Percentiles rank a stretch among this genome's conserved stretches.
Conservation (phyloP, 92 coral and sea anemone species). For the Ricordea florida region DNA sequence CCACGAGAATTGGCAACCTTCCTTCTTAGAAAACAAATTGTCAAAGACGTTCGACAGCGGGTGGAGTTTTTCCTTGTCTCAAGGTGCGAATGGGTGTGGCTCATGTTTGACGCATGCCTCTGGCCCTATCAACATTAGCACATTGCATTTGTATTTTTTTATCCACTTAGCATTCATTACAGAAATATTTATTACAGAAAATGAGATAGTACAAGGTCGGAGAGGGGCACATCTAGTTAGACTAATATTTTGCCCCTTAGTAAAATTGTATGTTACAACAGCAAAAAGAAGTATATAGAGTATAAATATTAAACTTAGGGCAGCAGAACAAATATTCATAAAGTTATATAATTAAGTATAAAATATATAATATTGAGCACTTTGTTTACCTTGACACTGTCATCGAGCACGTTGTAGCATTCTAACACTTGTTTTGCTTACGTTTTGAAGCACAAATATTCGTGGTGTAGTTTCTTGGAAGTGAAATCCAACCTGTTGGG, state of each 20-base stretch:
- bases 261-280: too few species aligned
- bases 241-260: too few species aligned
- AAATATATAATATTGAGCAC: too few species aligned
- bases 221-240: too few species aligned
- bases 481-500: slow-evolving; percentile 73
- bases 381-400: slow-evolving; percentile 60
- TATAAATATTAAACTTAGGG: too few species aligned
- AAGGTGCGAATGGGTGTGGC: slow-evolving; percentile 64
- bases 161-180: too few species aligned
- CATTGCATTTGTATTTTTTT: too few species aligned
- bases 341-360: too few species aligned
- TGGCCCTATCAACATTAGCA: slow-evolving; percentile 75
- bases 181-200: too few species aligned
- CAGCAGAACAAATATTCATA: too few species aligned
- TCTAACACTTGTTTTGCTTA: slow-evolving; percentile 63
- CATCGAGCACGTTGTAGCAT: slow-evolving; percentile 67
- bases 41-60: slow-evolving; percentile 68
- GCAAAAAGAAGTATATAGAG: too few species aligned
- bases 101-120: slow-evolving; percentile 78
- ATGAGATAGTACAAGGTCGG: too few species aligned
- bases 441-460: slow-evolving; percentile 62
- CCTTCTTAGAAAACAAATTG: slow-evolving; percentile 70
- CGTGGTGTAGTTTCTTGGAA: slow-evolving; percentile 60
- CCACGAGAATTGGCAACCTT: slow-evolving; percentile 74
- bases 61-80: slow-evolving; percentile 64